Evolutionary conservation across 2,797 vertebrate genomes (phyloP), one percentile per base, ranked within the genome.

Genomic region (Megalops cyprinoides): DNA sequence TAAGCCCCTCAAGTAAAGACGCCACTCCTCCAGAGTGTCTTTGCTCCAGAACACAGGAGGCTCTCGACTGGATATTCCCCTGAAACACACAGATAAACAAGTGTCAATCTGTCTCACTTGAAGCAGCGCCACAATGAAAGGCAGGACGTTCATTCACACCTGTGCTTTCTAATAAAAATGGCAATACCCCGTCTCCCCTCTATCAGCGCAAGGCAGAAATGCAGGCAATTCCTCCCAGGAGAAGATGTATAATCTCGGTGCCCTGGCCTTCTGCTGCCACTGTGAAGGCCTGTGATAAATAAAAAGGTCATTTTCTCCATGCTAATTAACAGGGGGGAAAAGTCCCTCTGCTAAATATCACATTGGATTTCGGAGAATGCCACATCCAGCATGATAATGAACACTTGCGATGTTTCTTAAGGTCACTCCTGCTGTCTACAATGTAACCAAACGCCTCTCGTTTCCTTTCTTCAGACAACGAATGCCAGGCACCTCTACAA

Each of bases 321-420:
- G 87, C 87, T 90, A 92, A 93, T 92, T 92, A 91, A 89, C 78
- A 71, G 0, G 74, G 55, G 65, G 76, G 71, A 83, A 87, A 71
- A 83, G 82, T 87, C 79, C 82, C 82, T 84, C 84, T 79, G 83
- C 88, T 88, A 91, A 93, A 94, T 91, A 91, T 90, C 87, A 90
- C 85, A 75, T 88, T 82, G 80, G 77, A 82, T 86, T 82, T 79
- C 79, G 39, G 79, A 80, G 81, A 90, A 90, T 90, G 87, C 83
- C 88, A 91, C 79, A 85, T 81, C 82, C 85, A 79, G 87, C 85
- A 81, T 87, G 87, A 86, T 92, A 91, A 94, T 91, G 88, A 92
- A 84, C 82, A 76, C 56, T 75, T 86, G 84, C 76, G 82, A 86
- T 85, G 85, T 81, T 83, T 87, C 84, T 85, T 85, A 87, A 89